Conservation (phyloP, 2,113 vertebrate genomes). For the Brienomyrus longianalis region DNA sequence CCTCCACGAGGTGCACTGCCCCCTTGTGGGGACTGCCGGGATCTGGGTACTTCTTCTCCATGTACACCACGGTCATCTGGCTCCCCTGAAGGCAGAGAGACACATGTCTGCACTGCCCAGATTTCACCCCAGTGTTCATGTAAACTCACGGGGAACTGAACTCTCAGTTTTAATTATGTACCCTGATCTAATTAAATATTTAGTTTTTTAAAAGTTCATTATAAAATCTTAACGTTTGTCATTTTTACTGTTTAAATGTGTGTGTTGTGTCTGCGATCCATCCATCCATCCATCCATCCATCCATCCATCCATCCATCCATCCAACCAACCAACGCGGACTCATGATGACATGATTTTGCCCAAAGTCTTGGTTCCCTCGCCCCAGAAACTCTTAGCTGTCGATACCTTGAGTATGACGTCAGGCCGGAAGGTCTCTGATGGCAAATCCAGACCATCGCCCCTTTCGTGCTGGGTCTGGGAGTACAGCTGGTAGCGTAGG, state of each 20-base stretch:
- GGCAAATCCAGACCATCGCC: constrained; percentile 75
- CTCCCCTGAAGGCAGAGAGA: constrained; percentile 69
- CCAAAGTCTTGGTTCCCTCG: background rate
- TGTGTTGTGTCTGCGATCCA: background rate
- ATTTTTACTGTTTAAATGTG: background rate
- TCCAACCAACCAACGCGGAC: background rate
- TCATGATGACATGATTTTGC: background rate
- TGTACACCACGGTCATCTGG: constrained; percentile 87
- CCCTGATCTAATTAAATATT: background rate
- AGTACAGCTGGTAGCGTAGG: constrained; percentile 75
- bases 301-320: background rate
- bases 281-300: background rate
- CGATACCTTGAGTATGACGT: constrained; percentile 80
- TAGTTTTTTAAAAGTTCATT: background rate
- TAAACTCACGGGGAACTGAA: background rate
- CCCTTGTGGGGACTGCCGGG: constrained; percentile 69
- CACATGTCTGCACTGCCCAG: background rate
- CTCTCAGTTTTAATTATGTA: background rate
- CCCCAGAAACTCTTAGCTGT: background rate
- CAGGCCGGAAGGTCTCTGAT: constrained; percentile 69
- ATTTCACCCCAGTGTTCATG: background rate
- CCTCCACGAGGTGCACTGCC: constrained; percentile 81
- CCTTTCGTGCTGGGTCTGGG: constrained; percentile 65
- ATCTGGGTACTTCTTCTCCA: constrained; percentile 67
- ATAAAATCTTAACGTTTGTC: background rate